Conservation (phyloP, 2,888 invertebrate species). For the Hydroisotoma schaefferi region DNA sequence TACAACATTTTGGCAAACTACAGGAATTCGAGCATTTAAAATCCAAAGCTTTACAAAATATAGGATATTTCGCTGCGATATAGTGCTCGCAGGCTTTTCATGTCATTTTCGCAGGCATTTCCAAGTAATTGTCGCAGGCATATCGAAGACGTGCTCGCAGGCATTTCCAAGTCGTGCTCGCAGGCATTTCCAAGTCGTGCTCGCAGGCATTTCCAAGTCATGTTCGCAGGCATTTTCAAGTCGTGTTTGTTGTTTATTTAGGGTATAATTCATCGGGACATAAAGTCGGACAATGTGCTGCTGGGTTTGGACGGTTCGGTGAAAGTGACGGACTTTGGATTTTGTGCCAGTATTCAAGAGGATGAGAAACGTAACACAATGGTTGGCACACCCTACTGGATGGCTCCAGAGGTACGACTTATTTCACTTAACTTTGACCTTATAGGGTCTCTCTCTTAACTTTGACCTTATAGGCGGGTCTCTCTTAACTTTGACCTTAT, state of each 20-base stretch:
- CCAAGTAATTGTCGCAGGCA: no score
- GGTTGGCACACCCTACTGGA: constrained; percentile 95
- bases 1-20: neutral
- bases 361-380: constrained; percentile 94
- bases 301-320: constrained; percentile 88
- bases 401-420: constrained; percentile 56
- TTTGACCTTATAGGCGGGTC: neutral
- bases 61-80: no score
- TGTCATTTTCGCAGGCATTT: no score
- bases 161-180: no score
- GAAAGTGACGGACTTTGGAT: constrained; percentile 95
- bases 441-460: neutral
- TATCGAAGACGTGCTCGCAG: no score
- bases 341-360: constrained; percentile 92
- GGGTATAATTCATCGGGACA: constrained; percentile 90
- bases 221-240: no score
- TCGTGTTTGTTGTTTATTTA: constrained; percentile 40
- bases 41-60: no score
- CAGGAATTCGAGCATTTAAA: no score
- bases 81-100: neutral
- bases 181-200: no score
- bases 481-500: no score
- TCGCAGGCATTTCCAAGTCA: no score
- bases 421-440: neutral
- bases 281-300: constrained; percentile 95